Evolutionary conservation across 2,888 invertebrate genomes (phyloP).

Genomic region (Lasioglossum villosulum): DNA sequence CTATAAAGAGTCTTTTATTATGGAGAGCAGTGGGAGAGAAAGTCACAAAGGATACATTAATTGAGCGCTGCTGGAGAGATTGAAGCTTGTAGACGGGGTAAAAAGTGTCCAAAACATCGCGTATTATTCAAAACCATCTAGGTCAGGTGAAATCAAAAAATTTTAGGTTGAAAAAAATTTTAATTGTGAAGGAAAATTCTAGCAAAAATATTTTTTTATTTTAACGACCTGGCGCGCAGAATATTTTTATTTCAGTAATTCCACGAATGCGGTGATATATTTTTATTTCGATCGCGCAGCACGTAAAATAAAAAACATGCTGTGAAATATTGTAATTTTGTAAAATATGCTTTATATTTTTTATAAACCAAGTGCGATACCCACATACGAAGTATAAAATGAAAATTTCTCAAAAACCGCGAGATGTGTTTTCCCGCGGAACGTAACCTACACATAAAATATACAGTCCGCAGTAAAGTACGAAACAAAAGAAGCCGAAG

Average conservation of each 20-base stretch:
- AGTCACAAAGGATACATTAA: neutral
- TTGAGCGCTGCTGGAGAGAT: neutral
- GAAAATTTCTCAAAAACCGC: neutral
- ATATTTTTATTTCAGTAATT: too few species aligned
- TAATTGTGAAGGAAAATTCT: neutral
- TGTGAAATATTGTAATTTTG: too few species aligned
- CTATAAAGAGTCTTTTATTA: neutral
- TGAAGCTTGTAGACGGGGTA: neutral
- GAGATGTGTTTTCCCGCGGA: neutral
- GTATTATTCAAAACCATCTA: too few species aligned
- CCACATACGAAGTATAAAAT: too few species aligned
- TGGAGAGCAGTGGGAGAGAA: neutral
- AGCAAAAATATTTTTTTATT: too few species aligned
- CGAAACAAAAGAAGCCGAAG: neutral
- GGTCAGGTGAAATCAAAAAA: neutral
- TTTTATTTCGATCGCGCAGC: neutral
- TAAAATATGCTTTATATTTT: neutral
- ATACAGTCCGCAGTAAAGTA: neutral
- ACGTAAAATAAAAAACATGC: too few species aligned
- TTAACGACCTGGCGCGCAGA: too few species aligned
- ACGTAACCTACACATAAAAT: neutral
- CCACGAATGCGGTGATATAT: too few species aligned
- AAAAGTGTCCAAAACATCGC: neutral
- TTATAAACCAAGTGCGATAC: neutral
- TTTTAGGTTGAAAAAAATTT: too few species aligned